Percentiles rank a stretch among this genome's conserved stretches.
Conservation (phyloP, 2,113 vertebrate species). For the Poicephalus meyeri region DNA sequence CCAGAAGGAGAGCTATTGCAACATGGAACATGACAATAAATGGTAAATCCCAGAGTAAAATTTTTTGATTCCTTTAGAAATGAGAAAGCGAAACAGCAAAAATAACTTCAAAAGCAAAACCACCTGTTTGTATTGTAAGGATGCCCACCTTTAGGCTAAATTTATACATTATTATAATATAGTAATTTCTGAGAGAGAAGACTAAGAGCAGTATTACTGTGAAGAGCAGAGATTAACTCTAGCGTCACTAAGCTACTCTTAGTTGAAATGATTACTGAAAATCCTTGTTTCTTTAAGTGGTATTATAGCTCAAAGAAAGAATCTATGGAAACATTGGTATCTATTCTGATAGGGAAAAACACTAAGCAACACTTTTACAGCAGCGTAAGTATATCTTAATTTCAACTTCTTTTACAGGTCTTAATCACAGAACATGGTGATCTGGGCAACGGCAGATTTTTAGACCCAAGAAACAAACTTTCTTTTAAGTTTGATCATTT, state of each 20-base stretch:
- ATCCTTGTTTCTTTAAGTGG: background rate
- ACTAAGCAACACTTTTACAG: background rate
- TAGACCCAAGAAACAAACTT: constrained; percentile 93
- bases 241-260: background rate
- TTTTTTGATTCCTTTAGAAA: background rate
- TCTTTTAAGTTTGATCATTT: constrained; percentile 97
- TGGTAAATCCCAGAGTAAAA: background rate
- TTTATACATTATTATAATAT: background rate
- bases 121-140: background rate
- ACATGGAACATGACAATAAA: background rate
- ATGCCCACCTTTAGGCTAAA: background rate
- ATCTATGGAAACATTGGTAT: background rate
- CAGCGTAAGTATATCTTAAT: background rate
- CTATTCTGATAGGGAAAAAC: background rate
- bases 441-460: constrained; percentile 90
- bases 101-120: background rate
- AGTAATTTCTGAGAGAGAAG: background rate
- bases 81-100: background rate
- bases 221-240: background rate
- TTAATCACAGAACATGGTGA: constrained; percentile 96
- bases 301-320: background rate
- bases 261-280: background rate
- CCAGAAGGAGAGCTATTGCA: background rate
- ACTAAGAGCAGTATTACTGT: background rate
- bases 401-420: constrained; percentile 77